Evolutionary conservation across 2,113 vertebrate species (phyloP).

Genomic region (Lanius collurio): DNA sequence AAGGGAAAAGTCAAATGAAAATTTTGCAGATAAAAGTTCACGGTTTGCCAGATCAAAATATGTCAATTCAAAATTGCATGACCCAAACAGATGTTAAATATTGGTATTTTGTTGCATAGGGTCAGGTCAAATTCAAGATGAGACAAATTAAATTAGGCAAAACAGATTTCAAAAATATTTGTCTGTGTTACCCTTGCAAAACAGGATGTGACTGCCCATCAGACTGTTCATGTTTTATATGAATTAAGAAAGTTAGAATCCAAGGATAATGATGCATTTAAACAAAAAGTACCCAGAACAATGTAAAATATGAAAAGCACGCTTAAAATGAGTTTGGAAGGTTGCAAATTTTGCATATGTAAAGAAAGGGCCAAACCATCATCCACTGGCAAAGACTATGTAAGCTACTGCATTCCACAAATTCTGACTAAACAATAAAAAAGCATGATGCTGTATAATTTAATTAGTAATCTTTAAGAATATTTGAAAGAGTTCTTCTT

Average conservation of each 20-base stretch:
- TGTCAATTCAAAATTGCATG: not conserved
- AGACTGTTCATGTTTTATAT: not conserved
- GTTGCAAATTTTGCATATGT: not conserved
- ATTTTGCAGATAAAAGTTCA: not conserved
- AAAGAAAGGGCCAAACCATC: not conserved
- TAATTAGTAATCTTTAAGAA: not conserved
- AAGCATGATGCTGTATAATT: not conserved
- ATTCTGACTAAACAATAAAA: not conserved
- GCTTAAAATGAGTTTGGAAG: not conserved
- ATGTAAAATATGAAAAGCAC: not conserved
- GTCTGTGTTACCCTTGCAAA: constrained; percentile 13
- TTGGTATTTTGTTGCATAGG: not conserved
- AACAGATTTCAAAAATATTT: constrained; percentile 31
- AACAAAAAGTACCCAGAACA: not conserved
- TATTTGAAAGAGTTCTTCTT: not conserved
- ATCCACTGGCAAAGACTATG: not conserved
- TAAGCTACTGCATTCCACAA: not conserved
- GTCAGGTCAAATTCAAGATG: not conserved
- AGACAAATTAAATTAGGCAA: constrained; percentile 31
- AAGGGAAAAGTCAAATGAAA: not conserved
- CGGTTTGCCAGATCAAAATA: not conserved
- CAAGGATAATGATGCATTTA: not conserved
- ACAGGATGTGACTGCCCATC: not conserved
- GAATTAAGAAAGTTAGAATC: not conserved
- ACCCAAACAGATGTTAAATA: not conserved